Percentiles rank a stretch among this genome's conserved stretches.
Evolutionary conservation across 2,113 vertebrate genomes (phyloP).

Genomic region (Centrocercus urophasianus): DNA sequence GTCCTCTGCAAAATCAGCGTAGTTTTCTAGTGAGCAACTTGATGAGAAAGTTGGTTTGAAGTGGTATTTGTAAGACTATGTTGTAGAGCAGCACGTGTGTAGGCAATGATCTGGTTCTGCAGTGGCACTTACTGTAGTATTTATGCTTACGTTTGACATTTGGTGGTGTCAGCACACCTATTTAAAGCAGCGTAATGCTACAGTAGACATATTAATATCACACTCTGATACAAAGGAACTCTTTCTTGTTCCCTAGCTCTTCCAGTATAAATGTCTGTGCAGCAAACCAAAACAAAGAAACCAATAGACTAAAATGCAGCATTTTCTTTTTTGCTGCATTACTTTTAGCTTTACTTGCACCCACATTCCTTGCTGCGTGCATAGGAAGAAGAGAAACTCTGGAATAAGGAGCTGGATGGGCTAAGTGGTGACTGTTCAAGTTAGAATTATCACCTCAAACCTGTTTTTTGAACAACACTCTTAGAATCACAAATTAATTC

Average conservation of each 20-base stretch:
- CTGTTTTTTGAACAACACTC: not conserved
- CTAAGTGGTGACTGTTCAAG: not conserved
- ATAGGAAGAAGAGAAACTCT: not conserved
- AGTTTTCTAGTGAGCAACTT: conserved; percentile 11
- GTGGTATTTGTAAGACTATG: not conserved
- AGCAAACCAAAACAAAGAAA: not conserved
- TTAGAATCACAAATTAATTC: not conserved
- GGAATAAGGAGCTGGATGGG: not conserved
- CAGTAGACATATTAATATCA: not conserved
- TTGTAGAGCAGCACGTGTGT: not conserved
- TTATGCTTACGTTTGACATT: conserved; percentile 15
- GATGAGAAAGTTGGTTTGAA: not conserved
- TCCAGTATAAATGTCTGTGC: not conserved
- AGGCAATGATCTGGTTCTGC: not conserved
- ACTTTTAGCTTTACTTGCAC: not conserved
- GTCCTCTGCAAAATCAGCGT: conserved; percentile 13
- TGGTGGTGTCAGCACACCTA: conserved; percentile 46
- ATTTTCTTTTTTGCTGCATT: not conserved
- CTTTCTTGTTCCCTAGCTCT: not conserved
- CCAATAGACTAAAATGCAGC: not conserved
- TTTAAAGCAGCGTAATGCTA: not conserved
- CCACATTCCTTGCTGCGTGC: not conserved
- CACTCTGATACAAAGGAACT: not conserved
- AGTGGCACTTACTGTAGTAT: not conserved
- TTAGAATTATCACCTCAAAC: not conserved